Percentiles rank a stretch among this genome's conserved stretches.
These are phyloP conservation scores for Orthonychiurus folsomi DNA, from an alignment of 2,888 invertebrate genomes.

Conservation along the genomic window DNA sequence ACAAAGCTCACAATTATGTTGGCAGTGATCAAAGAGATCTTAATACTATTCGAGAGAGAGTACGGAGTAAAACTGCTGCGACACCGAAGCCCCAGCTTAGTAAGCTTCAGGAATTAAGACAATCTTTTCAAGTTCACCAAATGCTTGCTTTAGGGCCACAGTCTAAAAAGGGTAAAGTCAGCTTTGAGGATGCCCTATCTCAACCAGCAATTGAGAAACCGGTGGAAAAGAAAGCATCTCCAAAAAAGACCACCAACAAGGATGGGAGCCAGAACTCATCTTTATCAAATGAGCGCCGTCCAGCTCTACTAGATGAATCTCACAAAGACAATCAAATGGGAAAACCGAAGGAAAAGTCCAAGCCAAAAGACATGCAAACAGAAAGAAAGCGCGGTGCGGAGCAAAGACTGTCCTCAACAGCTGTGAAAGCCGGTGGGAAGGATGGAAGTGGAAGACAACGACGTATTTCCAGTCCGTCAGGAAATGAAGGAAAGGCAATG, in stretches of 20 bases:
- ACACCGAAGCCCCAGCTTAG: constrained; percentile 11
- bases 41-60: not conserved
- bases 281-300: not conserved
- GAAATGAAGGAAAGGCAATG: not conserved
- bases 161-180: not conserved
- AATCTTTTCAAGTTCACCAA: constrained; percentile 9
- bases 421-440: not conserved
- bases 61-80: not conserved
- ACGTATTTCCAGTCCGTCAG: not conserved
- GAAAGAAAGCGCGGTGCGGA: not conserved
- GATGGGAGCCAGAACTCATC: not conserved
- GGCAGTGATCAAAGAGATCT: not conserved
- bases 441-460: not conserved
- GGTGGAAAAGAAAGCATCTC: constrained; percentile 10
- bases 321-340: not conserved
- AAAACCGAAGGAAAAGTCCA: not conserved
- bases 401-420: not conserved
- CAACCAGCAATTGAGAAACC: constrained; percentile 2
- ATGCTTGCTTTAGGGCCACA: constrained; percentile 9
- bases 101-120: constrained; percentile 16
- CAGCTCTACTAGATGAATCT: not conserved
- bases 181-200: not conserved
- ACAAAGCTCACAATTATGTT: not conserved
- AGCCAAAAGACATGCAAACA: not conserved
- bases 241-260: not conserved